A percentile compares a stretch with the other conserved stretches of the same genome.
phyloP scores from a whole-genome alignment of 1,140 invertebrate species.

The Prorops nasuta region DNA sequence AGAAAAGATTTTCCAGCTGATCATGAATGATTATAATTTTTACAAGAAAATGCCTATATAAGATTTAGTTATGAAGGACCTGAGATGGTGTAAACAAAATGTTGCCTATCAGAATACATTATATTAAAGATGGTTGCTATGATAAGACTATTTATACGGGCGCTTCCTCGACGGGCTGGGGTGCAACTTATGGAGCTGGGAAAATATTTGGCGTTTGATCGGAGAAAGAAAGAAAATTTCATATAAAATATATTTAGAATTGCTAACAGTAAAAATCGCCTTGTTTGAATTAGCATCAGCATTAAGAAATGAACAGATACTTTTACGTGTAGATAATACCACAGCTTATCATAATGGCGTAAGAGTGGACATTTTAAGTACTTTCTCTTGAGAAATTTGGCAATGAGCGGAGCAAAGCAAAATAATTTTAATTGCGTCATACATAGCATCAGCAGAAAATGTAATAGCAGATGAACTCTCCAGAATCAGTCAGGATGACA shows the following conservation, averaged over 20 bases:
- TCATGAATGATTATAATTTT: background rate
- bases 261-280: conserved; percentile 7
- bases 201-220: background rate
- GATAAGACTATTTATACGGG: background rate
- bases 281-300: conserved; percentile 11
- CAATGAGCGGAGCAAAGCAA: background rate
- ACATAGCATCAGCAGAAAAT: background rate
- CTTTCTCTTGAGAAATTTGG: background rate
- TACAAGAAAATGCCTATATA: background rate
- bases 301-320: conserved; percentile 9
- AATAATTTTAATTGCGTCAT: background rate
- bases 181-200: background rate
- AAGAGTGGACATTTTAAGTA: too few species aligned
- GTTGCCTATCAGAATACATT: background rate
- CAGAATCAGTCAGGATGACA: background rate
- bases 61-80: background rate
- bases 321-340: conserved; percentile 23
- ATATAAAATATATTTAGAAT: conserved; percentile 4
- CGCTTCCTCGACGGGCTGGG: background rate
- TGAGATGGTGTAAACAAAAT: background rate
- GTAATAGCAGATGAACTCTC: background rate
- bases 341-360: conserved; percentile 23
- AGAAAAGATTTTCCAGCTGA: background rate
- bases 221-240: background rate
- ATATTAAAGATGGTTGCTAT: background rate